Conservation (phyloP, 2,113 vertebrate genomes). For the Nothocercus julius region DNA sequence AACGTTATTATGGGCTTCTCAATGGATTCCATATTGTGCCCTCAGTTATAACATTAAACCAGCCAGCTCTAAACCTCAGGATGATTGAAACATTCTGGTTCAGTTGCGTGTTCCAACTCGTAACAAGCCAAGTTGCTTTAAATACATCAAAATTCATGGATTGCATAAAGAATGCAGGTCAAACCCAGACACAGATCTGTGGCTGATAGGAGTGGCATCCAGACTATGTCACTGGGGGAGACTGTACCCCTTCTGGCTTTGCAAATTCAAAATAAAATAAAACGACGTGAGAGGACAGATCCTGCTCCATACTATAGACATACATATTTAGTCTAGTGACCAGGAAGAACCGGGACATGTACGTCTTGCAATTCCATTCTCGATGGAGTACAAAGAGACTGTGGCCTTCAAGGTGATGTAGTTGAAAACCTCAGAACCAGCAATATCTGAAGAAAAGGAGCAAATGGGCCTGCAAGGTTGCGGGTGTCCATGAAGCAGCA, state of each 20-base stretch:
- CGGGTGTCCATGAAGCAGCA: background rate
- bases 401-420: background rate
- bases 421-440: background rate
- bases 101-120: background rate
- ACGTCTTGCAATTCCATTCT: background rate
- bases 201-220: background rate
- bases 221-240: background rate
- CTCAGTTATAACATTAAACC: background rate
- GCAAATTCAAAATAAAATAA: background rate
- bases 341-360: background rate
- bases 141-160: constrained; percentile 26
- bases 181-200: background rate
- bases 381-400: background rate
- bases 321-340: background rate
- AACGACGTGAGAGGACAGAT: background rate
- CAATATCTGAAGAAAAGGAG: background rate
- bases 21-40: constrained; percentile 1
- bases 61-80: background rate
- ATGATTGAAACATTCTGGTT: constrained; percentile 42
- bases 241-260: background rate
- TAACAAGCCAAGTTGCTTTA: background rate
- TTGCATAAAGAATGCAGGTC: constrained; percentile 17
- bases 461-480: background rate
- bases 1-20: background rate
- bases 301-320: background rate